Evolutionary conservation across 2,113 vertebrate species (phyloP), one percentile per base, ranked within the genome.

Genomic region (Orcinus orca): DNA sequence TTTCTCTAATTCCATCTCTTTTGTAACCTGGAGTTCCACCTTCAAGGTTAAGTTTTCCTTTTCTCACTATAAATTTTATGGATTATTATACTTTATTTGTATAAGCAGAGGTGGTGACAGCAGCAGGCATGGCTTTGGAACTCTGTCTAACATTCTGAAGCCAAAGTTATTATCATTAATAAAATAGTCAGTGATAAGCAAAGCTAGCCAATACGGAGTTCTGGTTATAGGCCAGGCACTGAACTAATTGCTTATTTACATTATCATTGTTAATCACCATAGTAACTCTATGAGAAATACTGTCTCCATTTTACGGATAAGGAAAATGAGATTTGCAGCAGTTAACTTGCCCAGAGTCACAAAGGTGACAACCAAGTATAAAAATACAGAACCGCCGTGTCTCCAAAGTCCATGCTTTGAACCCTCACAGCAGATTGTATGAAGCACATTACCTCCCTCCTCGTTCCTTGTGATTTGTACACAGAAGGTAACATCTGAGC

Each of bases 41-140:
- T 83, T 90, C 18, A 84, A 60, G 18, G 18, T 92, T 31, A 87
- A 68, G 17, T 60, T 79, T 68, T 95, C 6, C 25, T 92, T 67
- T 87, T 38, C 41, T 74, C 21, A 21, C 2, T 67, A 87, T 11
- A 71, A 81, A 53, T 63, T 88, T 33, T 80, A 9, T 70, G 44
- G 15, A 26, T 80, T 47, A 60, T 93, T 80, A 33, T 33, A 71
- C 88, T 92, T 60, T 23, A 93, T 63, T 85, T 91, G 68, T 15
- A 41, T 5, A 53, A 55, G 41, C 36, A 85, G 60, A 70, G n/a
- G 15, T 76, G 17, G 31, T 44, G 14, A 73, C 36, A 74, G 10
- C 5, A 81, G 33, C 33, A 50, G 11, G 9, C 14, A 8, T 41
- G 31, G 31, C 76, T 47, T 58, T 41, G 33, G n/a, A 82, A 70